Percentiles rank a stretch among this genome's conserved stretches.
phyloP scores from a whole-genome alignment of 2,888 invertebrate genomes.

The Helicoverpa assulta region DNA sequence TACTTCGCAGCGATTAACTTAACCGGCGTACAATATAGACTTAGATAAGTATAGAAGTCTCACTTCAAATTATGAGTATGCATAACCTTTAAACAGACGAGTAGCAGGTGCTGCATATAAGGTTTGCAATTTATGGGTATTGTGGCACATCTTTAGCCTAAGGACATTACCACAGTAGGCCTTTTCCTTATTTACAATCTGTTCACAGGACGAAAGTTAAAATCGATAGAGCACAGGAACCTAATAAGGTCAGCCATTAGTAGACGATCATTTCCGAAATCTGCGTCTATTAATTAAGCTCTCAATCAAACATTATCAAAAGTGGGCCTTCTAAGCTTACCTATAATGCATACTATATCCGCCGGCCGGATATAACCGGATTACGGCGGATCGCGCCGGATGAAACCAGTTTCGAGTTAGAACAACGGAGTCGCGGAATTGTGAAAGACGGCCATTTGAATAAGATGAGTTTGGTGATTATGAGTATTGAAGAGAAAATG shows the following conservation, averaged over 20 bases:
- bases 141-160: too few species aligned
- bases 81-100: too few species aligned
- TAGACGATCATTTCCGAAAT: background rate
- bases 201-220: background rate
- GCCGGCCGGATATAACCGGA: constrained; percentile 69
- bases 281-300: background rate
- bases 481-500: constrained; percentile 48
- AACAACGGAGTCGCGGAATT: constrained; percentile 51
- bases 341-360: constrained; percentile 63
- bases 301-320: constrained; percentile 10
- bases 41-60: constrained; percentile 28
- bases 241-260: background rate
- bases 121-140: too few species aligned
- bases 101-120: too few species aligned
- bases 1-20: constrained; percentile 56
- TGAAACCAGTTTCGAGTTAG: constrained; percentile 52
- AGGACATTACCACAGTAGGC: too few species aligned
- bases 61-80: background rate
- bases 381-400: constrained; percentile 62
- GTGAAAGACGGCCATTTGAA: constrained; percentile 51
- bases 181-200: background rate
- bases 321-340: constrained; percentile 19
- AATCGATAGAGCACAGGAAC: background rate
- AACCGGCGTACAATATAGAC: constrained; percentile 45
- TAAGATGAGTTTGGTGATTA: constrained; percentile 48